Base-by-base conservation (phyloP, 2,797 vertebrate species). In the Crocidura indochinensis region DNA sequence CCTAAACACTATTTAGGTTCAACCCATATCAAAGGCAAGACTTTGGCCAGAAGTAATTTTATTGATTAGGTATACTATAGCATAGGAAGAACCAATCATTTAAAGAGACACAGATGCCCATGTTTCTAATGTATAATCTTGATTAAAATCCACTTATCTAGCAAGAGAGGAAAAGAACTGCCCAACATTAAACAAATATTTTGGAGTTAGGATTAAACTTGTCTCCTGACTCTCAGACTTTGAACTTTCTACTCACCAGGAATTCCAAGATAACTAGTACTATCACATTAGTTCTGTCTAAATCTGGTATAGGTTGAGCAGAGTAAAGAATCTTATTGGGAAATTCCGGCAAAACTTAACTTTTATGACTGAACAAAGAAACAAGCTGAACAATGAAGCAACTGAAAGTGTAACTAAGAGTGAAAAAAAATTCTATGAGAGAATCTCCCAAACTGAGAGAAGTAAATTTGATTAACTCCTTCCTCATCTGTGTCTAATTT, bases 171-270 rank as follows among this genome's bases (percentile, higher is more conserved):
- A 65, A 19, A 79, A 49, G 71, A 76, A 83, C 82, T 69, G 4
- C 27, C 15, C 19, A 20, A 60, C 22, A 56, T 77, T 76, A 69
- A 71, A 46, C 46, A 69, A n/a, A 53, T 84, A 17, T 74, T 91
- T 84, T 44, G 60, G 67, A 65, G 60, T 49, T 75, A 87, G 68
- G 14, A 80, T 44, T 75, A 78, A 95, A 81, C 15, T 53, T 47
- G 24, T 7, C 9, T 1, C 31, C 46, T 27, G 27, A 68, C 26
- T 83, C 31, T 14, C 11, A 44, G 53, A 46, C 89, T 81, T 85
- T 38, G 47, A 82, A 11, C 27, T 26, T 65, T 49, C 29, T 8
- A 10, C 24, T 93, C 22, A 53, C 20, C 38, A 72, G 19, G 72
- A 46, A 87, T 56, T 17, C 9, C 20, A 14, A 56, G 51, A 65